These are phyloP conservation scores for Caenorhabditis tropicalis DNA, from an alignment of 1,140 invertebrate genomes.

Conservation along the genomic window DNA sequence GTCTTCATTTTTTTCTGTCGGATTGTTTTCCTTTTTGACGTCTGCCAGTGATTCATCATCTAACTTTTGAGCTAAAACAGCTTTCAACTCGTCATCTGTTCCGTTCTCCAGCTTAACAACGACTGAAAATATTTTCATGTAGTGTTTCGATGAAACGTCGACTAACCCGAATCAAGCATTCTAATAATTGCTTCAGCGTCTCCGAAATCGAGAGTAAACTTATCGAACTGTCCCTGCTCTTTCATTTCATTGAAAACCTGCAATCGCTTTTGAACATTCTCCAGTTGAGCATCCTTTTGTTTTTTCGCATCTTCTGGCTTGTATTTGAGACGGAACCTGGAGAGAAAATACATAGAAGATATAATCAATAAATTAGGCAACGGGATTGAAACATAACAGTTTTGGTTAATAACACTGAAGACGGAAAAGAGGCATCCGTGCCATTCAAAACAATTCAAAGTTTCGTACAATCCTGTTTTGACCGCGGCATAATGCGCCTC, in stretches of 20 bases:
- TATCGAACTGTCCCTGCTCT: slow-evolving; percentile 79
- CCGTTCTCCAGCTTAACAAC: slow-evolving; percentile 97
- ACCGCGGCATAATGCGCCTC: slow-evolving; percentile 76
- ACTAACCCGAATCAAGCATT: slow-evolving; percentile 83
- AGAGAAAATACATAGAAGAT: slow-evolving; percentile 60
- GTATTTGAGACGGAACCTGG: slow-evolving; percentile 98
- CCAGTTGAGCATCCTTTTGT: slow-evolving; percentile 85
- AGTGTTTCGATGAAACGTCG: not conserved
- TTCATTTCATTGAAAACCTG: slow-evolving; percentile 88
- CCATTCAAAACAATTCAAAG: not conserved
- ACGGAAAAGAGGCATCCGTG: not conserved
- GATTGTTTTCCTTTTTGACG: slow-evolving; percentile 54
- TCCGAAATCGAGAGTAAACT: slow-evolving; percentile 84
- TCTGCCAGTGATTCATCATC: slow-evolving; percentile 70
- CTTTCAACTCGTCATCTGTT: slow-evolving; percentile 82
- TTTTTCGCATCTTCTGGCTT: slow-evolving; percentile 94
- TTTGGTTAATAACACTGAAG: not conserved
- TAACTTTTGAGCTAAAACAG: slow-evolving; percentile 77
- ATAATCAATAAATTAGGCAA: not conserved
- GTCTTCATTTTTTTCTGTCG: slow-evolving; percentile 31
- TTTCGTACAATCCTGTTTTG: not conserved
- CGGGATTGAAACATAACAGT: not conserved
- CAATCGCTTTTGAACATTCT: slow-evolving; percentile 85
- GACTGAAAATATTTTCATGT: slow-evolving; percentile 74
- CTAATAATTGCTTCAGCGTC: slow-evolving; percentile 86